Evolutionary conservation across 2,888 invertebrate species (phyloP).

Genomic region (Drosophila mayaguana): DNA sequence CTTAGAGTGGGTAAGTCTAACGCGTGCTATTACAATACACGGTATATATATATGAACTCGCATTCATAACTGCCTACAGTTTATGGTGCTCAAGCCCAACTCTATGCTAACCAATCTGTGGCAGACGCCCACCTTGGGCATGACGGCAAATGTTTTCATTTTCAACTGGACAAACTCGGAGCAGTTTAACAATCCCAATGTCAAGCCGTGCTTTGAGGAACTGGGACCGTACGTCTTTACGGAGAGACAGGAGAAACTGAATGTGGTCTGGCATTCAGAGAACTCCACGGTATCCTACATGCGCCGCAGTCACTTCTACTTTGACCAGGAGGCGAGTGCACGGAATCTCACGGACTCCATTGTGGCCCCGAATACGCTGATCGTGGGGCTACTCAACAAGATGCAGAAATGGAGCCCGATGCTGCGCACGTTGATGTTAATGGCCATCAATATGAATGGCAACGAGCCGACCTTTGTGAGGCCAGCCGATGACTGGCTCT

Average conservation of each 20-base stretch:
- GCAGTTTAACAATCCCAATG: constrained; percentile 86
- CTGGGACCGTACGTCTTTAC: constrained; percentile 88
- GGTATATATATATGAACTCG: neutral
- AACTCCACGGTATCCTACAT: constrained; percentile 91
- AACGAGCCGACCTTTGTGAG: constrained; percentile 87
- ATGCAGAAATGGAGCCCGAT: constrained; percentile 62
- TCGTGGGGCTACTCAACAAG: constrained; percentile 65
- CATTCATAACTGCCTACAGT: constrained; percentile 83
- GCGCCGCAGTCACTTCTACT: constrained; percentile 89
- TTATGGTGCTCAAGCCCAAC: constrained; percentile 87
- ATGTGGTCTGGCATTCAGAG: constrained; percentile 89
- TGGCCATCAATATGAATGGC: constrained; percentile 86
- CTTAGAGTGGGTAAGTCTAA: constrained; percentile 52
- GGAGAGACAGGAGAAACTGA: constrained; percentile 89
- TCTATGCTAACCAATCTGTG: constrained; percentile 86
- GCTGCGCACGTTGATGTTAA: constrained; percentile 84
- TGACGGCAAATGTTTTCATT: constrained; percentile 88
- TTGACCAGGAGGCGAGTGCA: constrained; percentile 77
- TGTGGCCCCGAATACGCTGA: constrained; percentile 66
- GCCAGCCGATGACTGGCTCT: constrained; percentile 89
- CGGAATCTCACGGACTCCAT: constrained; percentile 63
- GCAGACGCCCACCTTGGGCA: constrained; percentile 88
- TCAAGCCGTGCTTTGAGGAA: constrained; percentile 86
- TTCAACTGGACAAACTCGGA: constrained; percentile 93
- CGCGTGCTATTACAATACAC: neutral